Evolutionary conservation across 2,888 invertebrate genomes (phyloP).

Genomic region (Cheilosia grossa): DNA sequence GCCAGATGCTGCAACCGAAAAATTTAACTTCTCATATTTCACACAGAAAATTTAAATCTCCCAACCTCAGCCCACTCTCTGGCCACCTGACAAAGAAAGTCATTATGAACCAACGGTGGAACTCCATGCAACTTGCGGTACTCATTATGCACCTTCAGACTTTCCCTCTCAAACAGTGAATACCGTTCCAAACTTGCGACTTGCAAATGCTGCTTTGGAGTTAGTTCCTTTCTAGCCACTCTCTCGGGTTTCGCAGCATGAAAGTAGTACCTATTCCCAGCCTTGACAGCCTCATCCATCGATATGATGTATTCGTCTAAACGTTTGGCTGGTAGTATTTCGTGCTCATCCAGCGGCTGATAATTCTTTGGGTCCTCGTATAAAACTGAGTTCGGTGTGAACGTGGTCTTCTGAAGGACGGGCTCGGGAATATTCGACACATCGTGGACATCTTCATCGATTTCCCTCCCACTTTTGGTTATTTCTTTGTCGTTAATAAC

Average conservation of each 20-base stretch:
- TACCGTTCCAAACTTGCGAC: slow-evolving; percentile 42
- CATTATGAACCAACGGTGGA: slow-evolving; percentile 48
- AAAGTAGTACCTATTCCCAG: slow-evolving; percentile 48
- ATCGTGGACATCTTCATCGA: slow-evolving; percentile 11
- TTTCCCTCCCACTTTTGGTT: not conserved
- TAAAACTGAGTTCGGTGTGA: not conserved
- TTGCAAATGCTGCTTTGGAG: slow-evolving; percentile 17
- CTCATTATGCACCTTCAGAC: slow-evolving; percentile 54
- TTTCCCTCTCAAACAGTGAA: slow-evolving; percentile 28
- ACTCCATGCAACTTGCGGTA: slow-evolving; percentile 56
- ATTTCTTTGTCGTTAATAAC: not conserved
- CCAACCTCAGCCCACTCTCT: slow-evolving; percentile 64
- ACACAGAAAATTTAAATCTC: too few species aligned
- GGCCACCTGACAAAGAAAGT: slow-evolving; percentile 53
- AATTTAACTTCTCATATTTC: not conserved
- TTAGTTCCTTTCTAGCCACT: not conserved
- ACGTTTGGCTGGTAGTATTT: slow-evolving; percentile 30
- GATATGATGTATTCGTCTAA: slow-evolving; percentile 57
- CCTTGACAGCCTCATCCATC: slow-evolving; percentile 13
- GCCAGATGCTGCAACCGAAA: slow-evolving; percentile 83
- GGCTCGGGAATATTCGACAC: slow-evolving; percentile 12
- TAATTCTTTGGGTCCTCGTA: slow-evolving; percentile 56
- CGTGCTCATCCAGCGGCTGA: slow-evolving; percentile 40
- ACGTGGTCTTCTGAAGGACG: slow-evolving; percentile 32
- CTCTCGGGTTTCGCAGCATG: slow-evolving; percentile 14